Conservation (phyloP, 2,113 vertebrate species). For the Ageneiosus marmoratus region DNA sequence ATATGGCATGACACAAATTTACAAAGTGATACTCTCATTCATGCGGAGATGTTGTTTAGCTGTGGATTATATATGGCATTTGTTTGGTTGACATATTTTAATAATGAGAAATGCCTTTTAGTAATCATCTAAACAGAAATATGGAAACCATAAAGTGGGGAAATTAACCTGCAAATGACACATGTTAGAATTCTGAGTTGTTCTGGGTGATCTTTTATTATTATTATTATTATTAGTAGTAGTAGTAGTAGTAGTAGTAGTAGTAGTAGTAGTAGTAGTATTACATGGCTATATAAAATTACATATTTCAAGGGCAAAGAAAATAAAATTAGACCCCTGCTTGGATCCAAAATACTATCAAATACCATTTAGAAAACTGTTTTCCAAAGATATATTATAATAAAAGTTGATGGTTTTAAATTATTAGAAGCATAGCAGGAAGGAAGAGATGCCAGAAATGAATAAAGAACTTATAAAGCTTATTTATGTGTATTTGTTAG, state of each 20-base stretch:
- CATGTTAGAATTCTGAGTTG: background rate
- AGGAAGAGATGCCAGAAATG: background rate
- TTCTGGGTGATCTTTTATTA: no score
- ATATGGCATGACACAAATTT: slow-evolving; percentile 27
- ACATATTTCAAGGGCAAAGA: background rate
- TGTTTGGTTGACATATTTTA: slow-evolving; percentile 59
- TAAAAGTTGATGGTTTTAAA: background rate
- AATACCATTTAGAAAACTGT: background rate
- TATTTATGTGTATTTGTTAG: background rate
- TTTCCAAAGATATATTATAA: background rate
- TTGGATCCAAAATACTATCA: background rate
- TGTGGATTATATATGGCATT: slow-evolving; percentile 39
- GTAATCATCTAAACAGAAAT: slow-evolving; percentile 17
- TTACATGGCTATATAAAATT: background rate
- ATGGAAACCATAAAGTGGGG: background rate
- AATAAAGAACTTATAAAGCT: background rate
- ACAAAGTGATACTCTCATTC: slow-evolving; percentile 51
- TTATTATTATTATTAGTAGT: no score
- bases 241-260: no score
- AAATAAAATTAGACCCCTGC: background rate
- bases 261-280: background rate
- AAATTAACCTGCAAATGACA: slow-evolving; percentile 19
- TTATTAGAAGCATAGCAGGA: background rate
- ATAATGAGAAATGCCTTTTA: slow-evolving; percentile 10
- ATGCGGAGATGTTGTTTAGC: slow-evolving; percentile 35